These are phyloP conservation scores for Notarius quadriscutis DNA, from an alignment of 2,113 vertebrate species.

Conservation along the genomic window DNA sequence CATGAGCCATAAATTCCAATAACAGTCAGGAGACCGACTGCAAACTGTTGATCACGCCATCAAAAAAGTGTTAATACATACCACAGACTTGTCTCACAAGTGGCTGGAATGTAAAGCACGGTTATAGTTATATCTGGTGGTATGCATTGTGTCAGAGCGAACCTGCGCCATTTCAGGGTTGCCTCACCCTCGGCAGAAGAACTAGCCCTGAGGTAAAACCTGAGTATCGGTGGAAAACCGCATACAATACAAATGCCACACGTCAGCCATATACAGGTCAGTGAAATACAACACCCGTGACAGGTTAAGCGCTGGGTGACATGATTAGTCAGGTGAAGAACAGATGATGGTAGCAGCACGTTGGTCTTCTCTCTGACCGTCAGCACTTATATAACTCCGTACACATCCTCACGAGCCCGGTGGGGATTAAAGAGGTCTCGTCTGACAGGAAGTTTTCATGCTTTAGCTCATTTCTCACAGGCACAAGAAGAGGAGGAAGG, in stretches of 20 bases:
- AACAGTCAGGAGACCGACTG: neutral
- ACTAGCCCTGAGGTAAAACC: neutral
- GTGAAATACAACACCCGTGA: neutral
- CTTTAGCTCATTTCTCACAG: constrained; percentile 32
- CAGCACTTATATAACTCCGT: constrained; percentile 38
- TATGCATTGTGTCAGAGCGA: neutral
- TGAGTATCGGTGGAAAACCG: neutral
- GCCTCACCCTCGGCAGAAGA: neutral
- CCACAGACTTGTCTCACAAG: neutral
- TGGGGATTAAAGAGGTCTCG: constrained; percentile 34
- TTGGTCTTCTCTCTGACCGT: constrained; percentile 11
- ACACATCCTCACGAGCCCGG: constrained; percentile 3
- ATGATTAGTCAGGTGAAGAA: neutral
- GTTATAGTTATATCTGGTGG: neutral
- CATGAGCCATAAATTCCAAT: neutral
- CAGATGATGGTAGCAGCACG: neutral
- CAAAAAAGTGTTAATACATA: neutral
- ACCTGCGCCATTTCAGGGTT: neutral
- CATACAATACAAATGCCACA: neutral
- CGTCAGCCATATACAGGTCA: neutral
- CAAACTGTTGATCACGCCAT: neutral
- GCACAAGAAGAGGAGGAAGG: constrained; percentile 21
- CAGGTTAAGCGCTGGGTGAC: neutral
- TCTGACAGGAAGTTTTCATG: constrained; percentile 41
- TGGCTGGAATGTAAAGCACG: neutral